These are phyloP conservation scores for Pangasius krempfi DNA, from an alignment of 2,797 vertebrate species.

Conservation along the genomic window DNA sequence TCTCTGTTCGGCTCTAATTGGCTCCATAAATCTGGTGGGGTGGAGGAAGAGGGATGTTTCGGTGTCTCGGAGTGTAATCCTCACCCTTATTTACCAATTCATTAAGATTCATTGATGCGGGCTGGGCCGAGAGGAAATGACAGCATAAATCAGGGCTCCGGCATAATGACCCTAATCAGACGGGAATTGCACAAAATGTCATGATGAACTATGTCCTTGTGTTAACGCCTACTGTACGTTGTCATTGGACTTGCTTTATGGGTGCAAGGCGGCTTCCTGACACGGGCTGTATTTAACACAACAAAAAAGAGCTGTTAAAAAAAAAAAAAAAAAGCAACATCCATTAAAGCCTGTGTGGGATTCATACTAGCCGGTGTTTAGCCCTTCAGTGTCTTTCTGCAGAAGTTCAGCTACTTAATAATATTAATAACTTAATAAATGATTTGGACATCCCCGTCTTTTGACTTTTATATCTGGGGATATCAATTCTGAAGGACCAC, in stretches of 20 bases:
- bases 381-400: slow-evolving; percentile 85
- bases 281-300: slow-evolving; percentile 96
- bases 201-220: slow-evolving; percentile 99
- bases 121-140: slow-evolving; percentile 99
- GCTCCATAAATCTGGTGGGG: slow-evolving; percentile 99
- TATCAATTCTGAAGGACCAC: background rate
- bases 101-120: slow-evolving; percentile 99
- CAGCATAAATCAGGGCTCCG: slow-evolving; percentile 99
- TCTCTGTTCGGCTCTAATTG: slow-evolving; percentile 99
- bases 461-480: slow-evolving; percentile 32
- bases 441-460: slow-evolving; percentile 55
- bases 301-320: slow-evolving; percentile 95
- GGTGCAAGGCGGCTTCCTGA: slow-evolving; percentile 94
- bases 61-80: slow-evolving; percentile 99
- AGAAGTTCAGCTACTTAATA: slow-evolving; percentile 92
- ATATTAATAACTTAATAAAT: slow-evolving; percentile 93
- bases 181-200: slow-evolving; percentile 99
- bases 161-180: slow-evolving; percentile 99
- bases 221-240: slow-evolving; percentile 99
- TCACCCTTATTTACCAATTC: slow-evolving; percentile 99
- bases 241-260: slow-evolving; percentile 98
- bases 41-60: slow-evolving; percentile 99
- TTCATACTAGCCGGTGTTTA: slow-evolving; percentile 92
- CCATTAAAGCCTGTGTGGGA: slow-evolving; percentile 89
- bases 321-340: slow-evolving; percentile 80